phyloP scores from a whole-genome alignment of 2,113 vertebrate genomes.

The Ictalurus furcatus region DNA sequence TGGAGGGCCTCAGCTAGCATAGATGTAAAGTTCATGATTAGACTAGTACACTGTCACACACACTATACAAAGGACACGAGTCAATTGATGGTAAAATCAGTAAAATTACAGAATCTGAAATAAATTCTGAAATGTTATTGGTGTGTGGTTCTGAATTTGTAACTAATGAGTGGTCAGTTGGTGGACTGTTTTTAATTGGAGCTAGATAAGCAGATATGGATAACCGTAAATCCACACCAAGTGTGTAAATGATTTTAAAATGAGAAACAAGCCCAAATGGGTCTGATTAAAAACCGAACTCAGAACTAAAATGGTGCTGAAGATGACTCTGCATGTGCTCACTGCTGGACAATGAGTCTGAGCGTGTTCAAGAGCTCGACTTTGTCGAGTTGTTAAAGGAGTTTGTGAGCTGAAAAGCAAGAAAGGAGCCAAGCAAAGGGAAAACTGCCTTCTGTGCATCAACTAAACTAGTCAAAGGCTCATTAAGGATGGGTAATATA shows the following conservation, averaged over 20 bases:
- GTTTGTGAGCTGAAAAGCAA: not conserved
- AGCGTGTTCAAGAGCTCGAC: not conserved
- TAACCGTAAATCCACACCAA: not conserved
- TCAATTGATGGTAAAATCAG: not conserved
- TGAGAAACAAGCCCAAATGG: not conserved
- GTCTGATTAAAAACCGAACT: not conserved
- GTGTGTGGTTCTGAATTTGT: not conserved
- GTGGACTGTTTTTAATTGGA: not conserved
- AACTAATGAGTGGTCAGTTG: not conserved
- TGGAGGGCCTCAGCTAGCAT: not conserved
- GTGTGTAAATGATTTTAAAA: not conserved
- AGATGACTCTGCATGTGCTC: not conserved
- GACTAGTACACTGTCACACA: not conserved
- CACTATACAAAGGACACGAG: not conserved
- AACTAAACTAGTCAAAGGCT: not conserved
- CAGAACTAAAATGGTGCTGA: not conserved
- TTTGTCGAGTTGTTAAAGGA: not conserved
- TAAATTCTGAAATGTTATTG: not conserved
- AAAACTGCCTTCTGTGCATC: not conserved
- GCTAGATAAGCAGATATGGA: not conserved
- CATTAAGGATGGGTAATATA: not conserved
- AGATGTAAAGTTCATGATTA: not conserved
- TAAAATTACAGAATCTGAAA: not conserved
- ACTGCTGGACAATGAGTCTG: not conserved
- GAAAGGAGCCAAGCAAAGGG: not conserved